Evolutionary conservation across 2,888 invertebrate genomes (phyloP).

Genomic region (Petrolisthes cinctipes): DNA sequence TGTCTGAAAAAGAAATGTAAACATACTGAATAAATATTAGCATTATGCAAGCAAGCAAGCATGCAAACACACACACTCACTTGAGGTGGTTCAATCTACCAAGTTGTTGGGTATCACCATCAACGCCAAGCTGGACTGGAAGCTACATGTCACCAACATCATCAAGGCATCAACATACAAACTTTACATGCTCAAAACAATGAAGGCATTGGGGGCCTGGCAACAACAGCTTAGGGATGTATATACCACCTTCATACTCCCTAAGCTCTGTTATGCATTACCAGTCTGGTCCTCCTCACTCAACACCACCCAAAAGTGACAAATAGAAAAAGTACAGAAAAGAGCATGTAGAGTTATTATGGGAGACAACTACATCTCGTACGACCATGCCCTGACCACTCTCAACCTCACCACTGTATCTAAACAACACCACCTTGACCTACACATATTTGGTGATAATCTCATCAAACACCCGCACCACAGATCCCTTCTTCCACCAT

Average conservation of each 20-base stretch:
- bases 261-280: neutral
- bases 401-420: neutral
- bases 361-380: neutral
- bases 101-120: neutral
- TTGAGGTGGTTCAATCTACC: neutral
- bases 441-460: neutral
- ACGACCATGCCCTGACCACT: neutral
- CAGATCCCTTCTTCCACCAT: neutral
- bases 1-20: conserved; percentile 32
- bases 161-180: neutral
- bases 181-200: neutral
- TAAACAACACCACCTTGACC: neutral
- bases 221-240: neutral
- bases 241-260: neutral
- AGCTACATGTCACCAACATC: neutral
- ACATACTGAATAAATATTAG: neutral
- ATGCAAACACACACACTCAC: neutral
- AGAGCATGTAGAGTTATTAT: neutral
- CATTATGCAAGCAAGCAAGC: too few species aligned
- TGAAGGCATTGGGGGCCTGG: neutral
- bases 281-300: neutral
- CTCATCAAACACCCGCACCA: neutral
- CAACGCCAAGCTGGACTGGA: neutral
- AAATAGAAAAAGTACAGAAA: neutral
- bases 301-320: neutral